phyloP scores from a whole-genome alignment of 2,888 invertebrate species.

The Mythimna pallens region DNA sequence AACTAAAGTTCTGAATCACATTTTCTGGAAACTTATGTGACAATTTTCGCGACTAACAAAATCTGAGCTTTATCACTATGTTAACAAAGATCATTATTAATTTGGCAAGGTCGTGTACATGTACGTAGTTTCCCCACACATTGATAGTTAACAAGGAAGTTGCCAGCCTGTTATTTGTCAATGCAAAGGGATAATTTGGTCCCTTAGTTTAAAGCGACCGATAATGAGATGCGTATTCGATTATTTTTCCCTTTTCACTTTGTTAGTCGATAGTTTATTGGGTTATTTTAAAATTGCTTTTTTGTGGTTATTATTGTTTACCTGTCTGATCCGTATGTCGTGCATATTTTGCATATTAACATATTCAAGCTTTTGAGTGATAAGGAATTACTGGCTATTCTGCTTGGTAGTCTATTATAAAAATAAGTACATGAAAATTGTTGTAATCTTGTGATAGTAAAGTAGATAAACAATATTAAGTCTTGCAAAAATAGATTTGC shows the following conservation, averaged over 20 bases:
- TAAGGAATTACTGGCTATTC: too few species aligned
- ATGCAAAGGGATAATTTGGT: conserved; percentile 87
- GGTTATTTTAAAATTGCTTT: conserved; percentile 41
- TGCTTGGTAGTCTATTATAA: background rate
- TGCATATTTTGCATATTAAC: background rate
- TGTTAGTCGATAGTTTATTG: conserved; percentile 48
- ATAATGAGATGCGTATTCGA: conserved; percentile 88
- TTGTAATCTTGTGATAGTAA: background rate
- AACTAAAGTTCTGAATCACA: conserved; percentile 23
- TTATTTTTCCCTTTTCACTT: conserved; percentile 72
- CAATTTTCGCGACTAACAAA: conserved; percentile 35
- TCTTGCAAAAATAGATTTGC: background rate
- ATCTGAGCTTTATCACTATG: conserved; percentile 56
- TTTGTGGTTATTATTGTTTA: conserved; percentile 6
- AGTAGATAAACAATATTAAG: background rate
- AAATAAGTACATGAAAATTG: background rate
- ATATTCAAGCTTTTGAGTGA: too few species aligned
- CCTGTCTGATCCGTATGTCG: background rate
- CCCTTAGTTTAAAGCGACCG: conserved; percentile 86
- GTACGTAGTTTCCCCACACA: conserved; percentile 76
- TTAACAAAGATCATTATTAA: conserved; percentile 52
- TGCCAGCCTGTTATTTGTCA: conserved; percentile 86
- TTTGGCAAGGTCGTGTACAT: conserved; percentile 52
- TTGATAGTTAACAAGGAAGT: conserved; percentile 86
- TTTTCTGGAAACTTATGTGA: conserved; percentile 12